A percentile compares a stretch with the other conserved stretches of the same genome.
Conservation (phyloP, 2,113 vertebrate genomes). For the Numida meleagris region DNA sequence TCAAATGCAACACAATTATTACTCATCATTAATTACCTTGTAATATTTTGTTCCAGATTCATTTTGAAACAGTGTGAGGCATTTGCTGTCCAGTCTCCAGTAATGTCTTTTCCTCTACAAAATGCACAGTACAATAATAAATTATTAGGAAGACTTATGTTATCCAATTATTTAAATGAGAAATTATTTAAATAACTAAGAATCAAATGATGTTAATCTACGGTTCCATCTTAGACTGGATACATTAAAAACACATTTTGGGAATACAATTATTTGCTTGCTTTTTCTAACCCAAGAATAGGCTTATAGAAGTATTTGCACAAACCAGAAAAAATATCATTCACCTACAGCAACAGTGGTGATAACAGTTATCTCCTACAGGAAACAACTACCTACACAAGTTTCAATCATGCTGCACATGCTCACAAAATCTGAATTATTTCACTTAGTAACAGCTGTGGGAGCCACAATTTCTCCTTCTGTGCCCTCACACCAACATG, state of each 20-base stretch:
- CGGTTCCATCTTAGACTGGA: not conserved
- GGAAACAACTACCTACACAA: not conserved
- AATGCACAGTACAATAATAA: conserved; percentile 43
- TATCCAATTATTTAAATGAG: not conserved
- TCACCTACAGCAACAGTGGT: not conserved
- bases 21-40: conserved; percentile 79
- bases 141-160: not conserved
- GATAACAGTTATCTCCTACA: not conserved
- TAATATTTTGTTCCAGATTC: conserved; percentile 98
- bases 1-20: not conserved
- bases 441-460: not conserved
- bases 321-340: not conserved
- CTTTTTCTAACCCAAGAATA: not conserved
- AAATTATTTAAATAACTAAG: not conserved
- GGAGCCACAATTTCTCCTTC: not conserved
- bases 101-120: conserved; percentile 96
- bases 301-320: not conserved
- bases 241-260: not conserved
- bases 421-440: not conserved
- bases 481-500: not conserved
- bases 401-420: not conserved
- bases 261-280: not conserved
- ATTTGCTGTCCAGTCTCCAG: conserved; percentile 98
- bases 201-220: not conserved
- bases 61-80: conserved; percentile 95